Evolutionary conservation across 2,113 vertebrate species (phyloP).

Genomic region (Cryptotis parvus): DNA sequence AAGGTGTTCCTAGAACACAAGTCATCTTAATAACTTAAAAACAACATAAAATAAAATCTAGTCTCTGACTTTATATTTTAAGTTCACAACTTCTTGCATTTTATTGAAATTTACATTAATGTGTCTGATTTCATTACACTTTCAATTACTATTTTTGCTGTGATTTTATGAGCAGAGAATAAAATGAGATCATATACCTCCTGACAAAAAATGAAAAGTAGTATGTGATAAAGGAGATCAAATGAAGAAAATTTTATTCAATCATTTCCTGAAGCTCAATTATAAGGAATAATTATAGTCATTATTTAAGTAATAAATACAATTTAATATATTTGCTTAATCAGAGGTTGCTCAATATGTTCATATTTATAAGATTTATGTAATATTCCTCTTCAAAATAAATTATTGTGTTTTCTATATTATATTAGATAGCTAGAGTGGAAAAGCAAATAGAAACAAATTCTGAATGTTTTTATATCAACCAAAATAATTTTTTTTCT

Average conservation of each 20-base stretch:
- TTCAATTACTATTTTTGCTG: not conserved
- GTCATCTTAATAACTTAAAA: not conserved
- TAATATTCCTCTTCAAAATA: not conserved
- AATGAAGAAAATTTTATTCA: not conserved
- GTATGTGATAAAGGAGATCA: not conserved
- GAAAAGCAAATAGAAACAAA: not conserved
- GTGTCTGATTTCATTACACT: conserved; percentile 20
- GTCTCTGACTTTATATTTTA: not conserved
- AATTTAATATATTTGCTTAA: not conserved
- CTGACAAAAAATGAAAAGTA: not conserved
- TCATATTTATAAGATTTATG: not conserved
- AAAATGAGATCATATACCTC: not conserved
- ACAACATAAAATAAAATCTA: not conserved
- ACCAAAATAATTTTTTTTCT: not conserved
- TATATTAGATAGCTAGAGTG: not conserved
- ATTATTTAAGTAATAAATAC: not conserved
- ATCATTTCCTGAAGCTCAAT: not conserved
- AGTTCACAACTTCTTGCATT: not conserved
- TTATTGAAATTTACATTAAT: not conserved
- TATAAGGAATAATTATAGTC: not conserved
- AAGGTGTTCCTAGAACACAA: conserved; percentile 4
- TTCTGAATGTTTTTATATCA: not conserved
- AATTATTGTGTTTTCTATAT: not conserved
- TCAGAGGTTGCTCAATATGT: not conserved
- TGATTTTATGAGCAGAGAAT: not conserved